Evolutionary conservation across 2,113 vertebrate genomes (phyloP).

Genomic region (Gymnogyps californianus): DNA sequence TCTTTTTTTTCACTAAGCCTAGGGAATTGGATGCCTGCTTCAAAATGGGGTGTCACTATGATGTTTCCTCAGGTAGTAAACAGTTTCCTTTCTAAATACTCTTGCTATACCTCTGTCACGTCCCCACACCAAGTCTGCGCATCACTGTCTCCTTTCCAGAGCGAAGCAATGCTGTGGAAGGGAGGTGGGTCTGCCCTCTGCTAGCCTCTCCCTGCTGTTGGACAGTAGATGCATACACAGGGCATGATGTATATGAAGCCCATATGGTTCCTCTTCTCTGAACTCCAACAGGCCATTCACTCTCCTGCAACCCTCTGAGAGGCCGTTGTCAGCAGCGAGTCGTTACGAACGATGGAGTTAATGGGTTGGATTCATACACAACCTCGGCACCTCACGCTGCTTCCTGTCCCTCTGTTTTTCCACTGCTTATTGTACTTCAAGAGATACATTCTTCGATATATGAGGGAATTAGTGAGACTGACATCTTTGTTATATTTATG

Average conservation of each 20-base stretch:
- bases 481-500: not conserved
- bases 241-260: not conserved
- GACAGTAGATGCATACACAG: not conserved
- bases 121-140: not conserved
- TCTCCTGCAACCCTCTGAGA: not conserved
- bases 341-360: rapidly evolving
- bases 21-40: not conserved
- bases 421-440: not conserved
- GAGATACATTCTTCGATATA: not conserved
- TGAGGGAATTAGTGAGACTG: not conserved
- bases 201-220: not conserved
- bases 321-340: rapidly evolving
- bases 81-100: not conserved
- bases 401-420: not conserved
- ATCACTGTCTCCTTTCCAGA: not conserved
- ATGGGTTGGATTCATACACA: not conserved
- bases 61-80: not conserved
- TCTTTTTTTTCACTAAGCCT: not conserved
- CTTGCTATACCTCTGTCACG: no score
- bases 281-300: not conserved
- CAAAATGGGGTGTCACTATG: not conserved
- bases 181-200: not conserved
- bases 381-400: rapidly evolving
- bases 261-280: not conserved
- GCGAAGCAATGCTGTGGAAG: not conserved